Percentiles rank a stretch among this genome's conserved stretches.
Conservation (phyloP, 2,797 vertebrate species). For the Orientallactaga sibirica region DNA sequence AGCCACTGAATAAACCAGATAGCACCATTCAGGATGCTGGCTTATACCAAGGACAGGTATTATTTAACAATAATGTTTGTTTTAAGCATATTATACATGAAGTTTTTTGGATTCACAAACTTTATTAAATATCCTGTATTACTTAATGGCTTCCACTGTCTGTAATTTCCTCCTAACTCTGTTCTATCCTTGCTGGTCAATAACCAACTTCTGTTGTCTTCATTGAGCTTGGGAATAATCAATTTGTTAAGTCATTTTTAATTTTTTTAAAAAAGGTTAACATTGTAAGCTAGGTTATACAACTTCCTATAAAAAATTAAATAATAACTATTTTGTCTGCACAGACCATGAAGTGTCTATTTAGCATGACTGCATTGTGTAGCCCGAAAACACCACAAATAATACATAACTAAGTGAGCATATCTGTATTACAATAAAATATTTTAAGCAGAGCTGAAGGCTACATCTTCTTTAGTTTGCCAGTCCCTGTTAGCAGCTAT, state of each 20-base stretch:
- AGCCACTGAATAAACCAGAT: conserved; percentile 98
- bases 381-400: neutral
- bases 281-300: neutral
- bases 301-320: conserved; percentile 10
- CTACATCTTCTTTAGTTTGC: neutral
- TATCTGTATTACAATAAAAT: neutral
- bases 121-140: neutral
- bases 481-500: neutral
- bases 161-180: conserved; percentile 34
- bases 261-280: neutral
- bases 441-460: neutral
- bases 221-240: conserved; percentile 50
- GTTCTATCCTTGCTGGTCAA: conserved; percentile 25
- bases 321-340: conserved; percentile 35
- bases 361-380: neutral
- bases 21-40: conserved; percentile 99
- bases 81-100: conserved; percentile 44
- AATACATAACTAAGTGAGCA: neutral
- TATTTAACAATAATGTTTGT: conserved; percentile 53
- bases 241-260: conserved; percentile 57
- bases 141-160: neutral
- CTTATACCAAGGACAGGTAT: conserved; percentile 99
- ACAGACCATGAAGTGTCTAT: neutral
- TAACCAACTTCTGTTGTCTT: conserved; percentile 37
- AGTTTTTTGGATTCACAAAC: conserved; percentile 36